Conservation (phyloP, 2,888 invertebrate species). For the Bhutanitis thaidina region DNA sequence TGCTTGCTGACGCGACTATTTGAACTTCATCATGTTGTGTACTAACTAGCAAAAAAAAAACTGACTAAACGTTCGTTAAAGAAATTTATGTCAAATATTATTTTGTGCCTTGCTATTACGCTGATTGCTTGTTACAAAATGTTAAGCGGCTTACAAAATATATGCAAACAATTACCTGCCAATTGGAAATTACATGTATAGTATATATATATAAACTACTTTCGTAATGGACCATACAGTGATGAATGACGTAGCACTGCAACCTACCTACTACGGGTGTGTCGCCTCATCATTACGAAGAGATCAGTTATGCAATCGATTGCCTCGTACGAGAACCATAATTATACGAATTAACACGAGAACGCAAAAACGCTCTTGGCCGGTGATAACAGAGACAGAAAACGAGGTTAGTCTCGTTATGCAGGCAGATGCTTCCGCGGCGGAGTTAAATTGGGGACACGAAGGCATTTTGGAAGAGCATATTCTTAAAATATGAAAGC, state of each 20-base stretch:
- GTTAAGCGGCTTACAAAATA: neutral
- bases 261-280: no score
- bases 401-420: neutral
- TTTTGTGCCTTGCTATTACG: neutral
- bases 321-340: neutral
- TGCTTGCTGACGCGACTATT: neutral
- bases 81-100: neutral
- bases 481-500: constrained; percentile 12
- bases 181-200: no score
- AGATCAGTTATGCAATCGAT: no score
- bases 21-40: neutral
- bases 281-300: no score
- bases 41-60: neutral
- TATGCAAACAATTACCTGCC: neutral
- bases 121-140: constrained; percentile 1
- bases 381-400: neutral
- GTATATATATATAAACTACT: no score
- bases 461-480: constrained; percentile 4
- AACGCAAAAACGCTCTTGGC: neutral
- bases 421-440: neutral
- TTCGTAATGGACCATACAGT: no score
- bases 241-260: no score
- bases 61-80: neutral
- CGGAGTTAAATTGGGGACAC: constrained; percentile 2
- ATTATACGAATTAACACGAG: neutral